These are phyloP conservation scores for Lochmaea crataegi DNA, from an alignment of 2,888 invertebrate genomes.

Conservation along the genomic window DNA sequence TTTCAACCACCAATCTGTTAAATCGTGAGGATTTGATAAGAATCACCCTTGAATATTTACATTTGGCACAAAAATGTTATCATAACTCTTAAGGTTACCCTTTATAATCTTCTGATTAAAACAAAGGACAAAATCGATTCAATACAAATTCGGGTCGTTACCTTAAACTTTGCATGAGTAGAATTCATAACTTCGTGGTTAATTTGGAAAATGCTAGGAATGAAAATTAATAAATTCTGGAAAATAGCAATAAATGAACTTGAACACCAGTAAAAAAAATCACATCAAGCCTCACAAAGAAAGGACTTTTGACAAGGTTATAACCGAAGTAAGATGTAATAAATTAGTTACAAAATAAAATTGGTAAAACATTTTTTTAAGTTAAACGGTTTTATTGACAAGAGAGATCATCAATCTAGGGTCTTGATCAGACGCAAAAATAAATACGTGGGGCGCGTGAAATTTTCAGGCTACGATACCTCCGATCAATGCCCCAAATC, in stretches of 20 bases:
- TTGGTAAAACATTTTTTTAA: no score
- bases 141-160: neutral
- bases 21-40: slow-evolving; percentile 8
- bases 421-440: no score
- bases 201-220: neutral
- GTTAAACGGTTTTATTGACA: no score
- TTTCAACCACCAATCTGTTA: neutral
- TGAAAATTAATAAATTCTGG: neutral
- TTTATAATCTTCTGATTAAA: neutral
- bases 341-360: no score
- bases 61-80: slow-evolving; percentile 7
- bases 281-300: no score
- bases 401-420: no score
- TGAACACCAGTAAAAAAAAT: no score
- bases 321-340: no score
- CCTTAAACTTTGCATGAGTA: slow-evolving; percentile 4
- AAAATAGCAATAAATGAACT: neutral
- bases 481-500: no score
- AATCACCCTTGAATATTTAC: slow-evolving; percentile 12
- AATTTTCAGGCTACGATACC: no score
- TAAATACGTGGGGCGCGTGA: no score
- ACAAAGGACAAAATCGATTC: neutral
- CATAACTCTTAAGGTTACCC: neutral
- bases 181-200: neutral
- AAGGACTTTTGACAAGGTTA: no score